Percentiles rank a stretch among this genome's conserved stretches.
These are phyloP conservation scores for Aelia acuminata DNA, from an alignment of 2,888 invertebrate genomes.

Conservation along the genomic window DNA sequence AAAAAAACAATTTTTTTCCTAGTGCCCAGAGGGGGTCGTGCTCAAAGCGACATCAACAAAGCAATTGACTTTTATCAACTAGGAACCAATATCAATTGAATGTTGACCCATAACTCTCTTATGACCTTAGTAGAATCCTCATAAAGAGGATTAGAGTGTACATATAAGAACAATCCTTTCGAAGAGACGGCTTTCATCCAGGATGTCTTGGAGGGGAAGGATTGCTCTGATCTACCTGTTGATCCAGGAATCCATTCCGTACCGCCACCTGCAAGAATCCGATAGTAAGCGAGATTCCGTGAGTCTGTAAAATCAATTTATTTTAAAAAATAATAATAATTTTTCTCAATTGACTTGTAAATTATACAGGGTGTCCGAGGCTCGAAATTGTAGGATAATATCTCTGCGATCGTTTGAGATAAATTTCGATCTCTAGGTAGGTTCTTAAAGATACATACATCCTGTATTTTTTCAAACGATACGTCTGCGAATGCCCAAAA, in stretches of 20 bases:
- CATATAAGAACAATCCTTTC: background rate
- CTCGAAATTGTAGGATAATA: no score
- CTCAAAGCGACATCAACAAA: background rate
- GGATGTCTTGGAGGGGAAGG: background rate
- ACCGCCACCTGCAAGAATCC: background rate
- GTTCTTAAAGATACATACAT: no score
- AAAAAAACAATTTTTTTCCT: background rate
- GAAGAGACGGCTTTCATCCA: background rate
- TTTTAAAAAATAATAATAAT: no score
- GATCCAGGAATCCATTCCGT: background rate
- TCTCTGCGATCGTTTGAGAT: no score
- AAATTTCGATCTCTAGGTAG: no score
- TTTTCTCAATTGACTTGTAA: no score
- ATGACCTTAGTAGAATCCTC: background rate
- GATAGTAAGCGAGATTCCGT: background rate
- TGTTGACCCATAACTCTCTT: background rate
- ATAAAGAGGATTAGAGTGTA: background rate
- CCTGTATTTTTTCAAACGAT: no score
- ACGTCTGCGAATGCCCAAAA: no score
- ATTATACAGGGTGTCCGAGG: no score
- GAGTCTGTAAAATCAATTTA: background rate
- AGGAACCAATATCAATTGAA: background rate
- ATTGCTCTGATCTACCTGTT: background rate
- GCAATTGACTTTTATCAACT: constrained; percentile 6
- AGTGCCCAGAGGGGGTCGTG: background rate